These are phyloP conservation scores for Gorsachius goisagi DNA, from an alignment of 2,113 vertebrate genomes.

Conservation along the genomic window DNA sequence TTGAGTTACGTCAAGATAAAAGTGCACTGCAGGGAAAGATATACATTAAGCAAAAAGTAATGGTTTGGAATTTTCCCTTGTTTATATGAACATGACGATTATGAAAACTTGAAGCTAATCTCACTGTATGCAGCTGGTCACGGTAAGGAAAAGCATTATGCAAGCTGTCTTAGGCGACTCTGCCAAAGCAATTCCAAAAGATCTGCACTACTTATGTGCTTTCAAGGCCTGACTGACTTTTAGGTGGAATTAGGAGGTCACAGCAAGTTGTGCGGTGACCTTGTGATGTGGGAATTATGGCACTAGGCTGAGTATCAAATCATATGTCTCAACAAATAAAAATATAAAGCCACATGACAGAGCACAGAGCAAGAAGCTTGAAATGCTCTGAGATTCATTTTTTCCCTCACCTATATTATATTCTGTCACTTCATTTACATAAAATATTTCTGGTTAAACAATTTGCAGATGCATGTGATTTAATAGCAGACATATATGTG, in stretches of 20 bases:
- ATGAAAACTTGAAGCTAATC: conserved; percentile 16
- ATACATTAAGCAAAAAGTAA: neutral
- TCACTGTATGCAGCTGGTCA: neutral
- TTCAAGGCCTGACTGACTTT: neutral
- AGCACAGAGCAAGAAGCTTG: neutral
- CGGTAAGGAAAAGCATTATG: neutral
- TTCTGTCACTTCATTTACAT: conserved; percentile 47
- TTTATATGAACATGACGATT: neutral
- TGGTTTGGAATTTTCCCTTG: conserved; percentile 20
- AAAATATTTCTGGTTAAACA: conserved; percentile 21
- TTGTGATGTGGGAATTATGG: neutral
- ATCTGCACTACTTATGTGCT: neutral
- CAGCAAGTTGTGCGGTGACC: neutral
- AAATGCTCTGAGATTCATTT: neutral
- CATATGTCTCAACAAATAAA: neutral
- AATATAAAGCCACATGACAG: neutral
- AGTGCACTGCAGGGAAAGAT: neutral
- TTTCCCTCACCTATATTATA: neutral
- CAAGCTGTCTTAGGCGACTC: neutral
- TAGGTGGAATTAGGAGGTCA: neutral
- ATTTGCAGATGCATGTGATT: neutral
- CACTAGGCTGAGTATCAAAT: neutral
- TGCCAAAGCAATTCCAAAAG: conserved; percentile 1
- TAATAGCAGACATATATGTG: neutral
- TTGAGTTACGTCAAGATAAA: conserved; percentile 12